These are phyloP conservation scores for Scaptomyza caliginosa DNA, from an alignment of 2,888 invertebrate genomes.

Conservation along the genomic window DNA sequence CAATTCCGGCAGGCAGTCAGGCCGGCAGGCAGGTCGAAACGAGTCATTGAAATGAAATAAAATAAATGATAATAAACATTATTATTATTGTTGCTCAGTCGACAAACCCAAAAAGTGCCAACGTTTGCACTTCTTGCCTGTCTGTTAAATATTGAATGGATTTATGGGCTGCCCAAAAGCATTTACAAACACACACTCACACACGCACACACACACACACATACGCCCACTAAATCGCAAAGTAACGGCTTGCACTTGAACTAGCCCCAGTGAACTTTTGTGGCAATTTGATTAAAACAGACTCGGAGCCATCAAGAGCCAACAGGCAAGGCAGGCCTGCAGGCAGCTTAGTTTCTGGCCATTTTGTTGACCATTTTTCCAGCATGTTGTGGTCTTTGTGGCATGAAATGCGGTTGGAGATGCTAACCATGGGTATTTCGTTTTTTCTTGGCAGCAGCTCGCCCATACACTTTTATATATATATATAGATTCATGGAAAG, in stretches of 20 bases:
- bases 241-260: constrained; percentile 62
- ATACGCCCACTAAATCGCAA: constrained; percentile 42
- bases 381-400: constrained; percentile 39
- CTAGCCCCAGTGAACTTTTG: constrained; percentile 42
- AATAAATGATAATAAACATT: constrained; percentile 79
- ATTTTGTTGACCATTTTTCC: constrained; percentile 43
- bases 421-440: constrained; percentile 8
- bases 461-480: background rate
- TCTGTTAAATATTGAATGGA: constrained; percentile 71
- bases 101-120: constrained; percentile 58
- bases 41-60: constrained; percentile 78
- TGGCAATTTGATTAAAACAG: constrained; percentile 74
- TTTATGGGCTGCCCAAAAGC: constrained; percentile 54
- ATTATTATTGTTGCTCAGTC: constrained; percentile 66
- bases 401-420: constrained; percentile 31
- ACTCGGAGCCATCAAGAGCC: constrained; percentile 38
- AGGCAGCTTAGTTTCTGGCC: constrained; percentile 43
- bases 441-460: constrained; percentile 15
- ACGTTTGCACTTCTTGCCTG: constrained; percentile 72
- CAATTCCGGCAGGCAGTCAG: constrained; percentile 1
- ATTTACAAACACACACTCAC: background rate
- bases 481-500: constrained; percentile 1
- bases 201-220: background rate
- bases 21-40: background rate
- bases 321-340: background rate